Percentiles rank a stretch among this genome's conserved stretches.
phyloP scores from a whole-genome alignment of 2,888 invertebrate species.

The Rutpela maculata region DNA sequence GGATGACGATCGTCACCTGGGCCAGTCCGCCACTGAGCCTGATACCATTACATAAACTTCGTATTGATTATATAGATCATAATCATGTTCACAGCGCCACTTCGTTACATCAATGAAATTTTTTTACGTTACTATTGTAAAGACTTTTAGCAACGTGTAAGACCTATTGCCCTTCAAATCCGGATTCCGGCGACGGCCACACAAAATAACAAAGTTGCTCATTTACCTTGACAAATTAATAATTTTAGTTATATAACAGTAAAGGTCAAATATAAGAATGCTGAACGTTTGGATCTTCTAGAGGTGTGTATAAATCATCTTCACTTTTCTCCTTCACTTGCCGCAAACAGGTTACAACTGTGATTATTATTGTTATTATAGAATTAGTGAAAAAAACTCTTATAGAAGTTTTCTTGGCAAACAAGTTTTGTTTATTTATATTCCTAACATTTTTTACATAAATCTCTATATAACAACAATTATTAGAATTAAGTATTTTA shows the following conservation, averaged over 20 bases:
- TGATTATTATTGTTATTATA: slow-evolving; percentile 23
- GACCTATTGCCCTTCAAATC: neutral
- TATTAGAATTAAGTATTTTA: neutral
- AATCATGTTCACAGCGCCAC: too few relatives aligned
- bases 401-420: slow-evolving; percentile 5
- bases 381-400: slow-evolving; percentile 3
- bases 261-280: slow-evolving; percentile 24
- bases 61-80: too few relatives aligned
- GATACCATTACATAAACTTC: too few relatives aligned
- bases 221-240: slow-evolving; percentile 27
- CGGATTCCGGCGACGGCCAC: slow-evolving; percentile 1
- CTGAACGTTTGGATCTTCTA: neutral
- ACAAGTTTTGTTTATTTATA: slow-evolving; percentile 15
- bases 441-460: neutral
- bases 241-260: slow-evolving; percentile 11
- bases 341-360: slow-evolving; percentile 7
- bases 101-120: neutral
- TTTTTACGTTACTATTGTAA: neutral
- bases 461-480: neutral
- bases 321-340: slow-evolving; percentile 3
- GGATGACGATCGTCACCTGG: too few relatives aligned
- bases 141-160: neutral
- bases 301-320: slow-evolving; percentile 12
- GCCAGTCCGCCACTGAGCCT: too few relatives aligned
- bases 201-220: neutral